Base-by-base conservation (phyloP, 2,113 vertebrate species). In the Anser brachyrhynchus region DNA sequence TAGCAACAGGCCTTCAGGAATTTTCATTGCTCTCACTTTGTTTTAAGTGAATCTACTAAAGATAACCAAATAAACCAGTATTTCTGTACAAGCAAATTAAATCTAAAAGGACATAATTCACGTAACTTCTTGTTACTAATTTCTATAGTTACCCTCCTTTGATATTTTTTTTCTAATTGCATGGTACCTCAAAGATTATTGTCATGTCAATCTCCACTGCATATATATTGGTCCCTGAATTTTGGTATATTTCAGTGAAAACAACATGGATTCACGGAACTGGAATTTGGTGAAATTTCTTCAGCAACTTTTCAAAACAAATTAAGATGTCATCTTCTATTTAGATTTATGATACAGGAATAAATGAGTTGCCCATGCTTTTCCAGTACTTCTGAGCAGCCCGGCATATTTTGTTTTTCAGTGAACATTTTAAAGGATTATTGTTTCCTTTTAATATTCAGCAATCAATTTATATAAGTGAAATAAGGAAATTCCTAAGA, bases 201-300 rank as follows among this genome's bases (percentile, higher is more conserved):
- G 1, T 39, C 35, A 20, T 54, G 9, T 28, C 11, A 21, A 46
- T 41, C 0, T 10, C 15, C 11, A 13, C 5, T 84, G 39, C 16
- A 15, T 43, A 43, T 43, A 43, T 43, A 6, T 84, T 11, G 80
- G 20, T 15, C 11, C 5, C 39, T 52, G 8, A 62, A 67, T 58
- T 71, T 78, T 70, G 5, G 6, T 64, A 25, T 16, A 58, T 58
- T 65, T 51, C n/a, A 54, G 23, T 61, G 46, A 39, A 72, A 64
- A 62, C 0, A 41, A 61, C 44, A 44, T n/a, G 25, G 2, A 2
- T 29, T 6, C 2, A 20, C 57, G 41, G 8, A 5, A 39, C 14
- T 66, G 18, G 12, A 83, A 57, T 44, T 83, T 28, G 57, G 2
- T 41, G 8, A 29, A 43, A 39, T 55, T 51, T 18, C 37, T 52